Evolutionary conservation across 1,140 invertebrate genomes (phyloP), one percentile per base, ranked within the genome.

Genomic region (Copidosoma floridanum): DNA sequence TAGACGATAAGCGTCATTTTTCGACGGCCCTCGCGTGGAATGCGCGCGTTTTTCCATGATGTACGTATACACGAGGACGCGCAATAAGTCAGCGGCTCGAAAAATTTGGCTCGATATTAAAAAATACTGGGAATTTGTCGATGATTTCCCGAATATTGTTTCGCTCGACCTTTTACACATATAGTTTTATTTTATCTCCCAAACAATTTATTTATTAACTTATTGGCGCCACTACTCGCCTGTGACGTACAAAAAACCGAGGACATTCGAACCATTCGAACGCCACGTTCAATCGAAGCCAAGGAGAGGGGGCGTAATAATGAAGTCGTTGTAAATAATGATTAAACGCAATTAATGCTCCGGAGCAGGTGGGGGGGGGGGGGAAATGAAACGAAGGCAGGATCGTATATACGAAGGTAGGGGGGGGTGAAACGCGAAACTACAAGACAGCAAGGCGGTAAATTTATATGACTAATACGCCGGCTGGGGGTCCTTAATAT

Each of bases 391-490:
- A 66, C 40, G 44, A 56, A 56, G 41, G 46, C 38, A 37, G 44
- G 21, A 32, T 38, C n/a, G n/a, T n/a, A n/a, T n/a, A 32, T 37
- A 26, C 14, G 24, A 10, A 16, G 18, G 51, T 61, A 55, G 48
- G 50, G 58, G n/a, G 1, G 50, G 37, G 37, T 24, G 57, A 47
- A 56, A 63, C 41, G 66, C 60, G 61, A 64, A 58, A 63, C 29
- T 54, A 61, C n/a, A n/a, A 64, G 57, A 37, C 51, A 57, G 44
- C 53, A 21, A 62, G n/a, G 40, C 53, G 40, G 60, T 56, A 62
- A 62, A 62, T 62, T 62, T 62, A 62, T 62, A 56, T 56, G 52
- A 56, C 60, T 62, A 62, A 56, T 62, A 62, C 47, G 60, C 47
- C 47, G 60, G 60, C 47, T 50, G 53, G 60, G 60, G 53, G 53